Percentiles rank a stretch among this genome's conserved stretches.
Evolutionary conservation across 2,888 invertebrate species (phyloP).

Genomic region (Leptopterna dolabrata): DNA sequence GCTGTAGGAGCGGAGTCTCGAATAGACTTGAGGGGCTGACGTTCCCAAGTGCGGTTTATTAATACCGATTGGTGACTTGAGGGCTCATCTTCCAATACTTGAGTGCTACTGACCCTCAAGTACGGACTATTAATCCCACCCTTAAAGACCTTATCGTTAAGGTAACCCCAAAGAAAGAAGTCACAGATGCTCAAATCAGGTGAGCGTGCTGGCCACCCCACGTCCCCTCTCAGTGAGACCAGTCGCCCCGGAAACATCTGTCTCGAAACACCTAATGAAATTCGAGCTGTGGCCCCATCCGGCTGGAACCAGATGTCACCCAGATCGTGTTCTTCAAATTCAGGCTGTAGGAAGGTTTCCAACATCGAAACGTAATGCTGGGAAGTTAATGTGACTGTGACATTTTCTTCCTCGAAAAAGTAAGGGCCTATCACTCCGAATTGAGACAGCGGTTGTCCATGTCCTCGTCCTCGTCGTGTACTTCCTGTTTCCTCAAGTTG

Average conservation of each 20-base stretch:
- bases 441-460: not conserved
- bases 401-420: not conserved
- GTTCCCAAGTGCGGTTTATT: too few species aligned
- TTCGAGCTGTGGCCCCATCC: not conserved
- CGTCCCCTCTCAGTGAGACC: conserved; percentile 29
- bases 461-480: too few species aligned
- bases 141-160: conserved; percentile 25
- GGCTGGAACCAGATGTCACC: not conserved
- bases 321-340: not conserved
- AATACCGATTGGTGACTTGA: too few species aligned
- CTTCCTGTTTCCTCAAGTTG: not conserved
- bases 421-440: conserved; percentile 13
- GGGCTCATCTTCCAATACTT: too few species aligned
- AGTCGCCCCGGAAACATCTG: conserved; percentile 33
- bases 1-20: too few species aligned
- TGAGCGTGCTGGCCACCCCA: conserved; percentile 37
- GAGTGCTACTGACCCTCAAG: too few species aligned
- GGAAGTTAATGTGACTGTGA: not conserved
- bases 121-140: too few species aligned
- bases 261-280: not conserved
- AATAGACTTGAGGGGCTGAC: too few species aligned
- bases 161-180: conserved; percentile 16
- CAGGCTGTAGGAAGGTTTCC: not conserved
- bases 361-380: not conserved
- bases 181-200: conserved; percentile 24